phyloP scores from a whole-genome alignment of 1,140 invertebrate species.

The Camponotus vicinus region DNA sequence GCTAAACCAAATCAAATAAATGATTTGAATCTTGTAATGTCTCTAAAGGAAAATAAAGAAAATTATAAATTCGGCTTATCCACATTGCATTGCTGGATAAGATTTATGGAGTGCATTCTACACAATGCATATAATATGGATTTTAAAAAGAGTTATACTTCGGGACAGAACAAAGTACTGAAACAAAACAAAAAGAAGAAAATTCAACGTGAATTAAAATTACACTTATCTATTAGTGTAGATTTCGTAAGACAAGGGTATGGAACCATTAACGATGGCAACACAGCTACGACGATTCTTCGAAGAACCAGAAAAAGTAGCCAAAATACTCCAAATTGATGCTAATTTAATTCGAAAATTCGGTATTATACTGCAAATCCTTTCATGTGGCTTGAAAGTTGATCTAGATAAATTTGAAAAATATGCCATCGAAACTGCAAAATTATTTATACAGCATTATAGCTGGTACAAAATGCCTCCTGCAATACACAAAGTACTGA shows the following conservation, averaged over 20 bases:
- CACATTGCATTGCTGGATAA: neutral
- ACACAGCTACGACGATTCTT: neutral
- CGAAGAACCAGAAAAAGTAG: too few relatives aligned
- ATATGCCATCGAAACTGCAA: too few relatives aligned
- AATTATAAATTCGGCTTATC: neutral
- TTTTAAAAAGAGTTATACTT: neutral
- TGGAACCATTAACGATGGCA: neutral
- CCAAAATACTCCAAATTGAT: too few relatives aligned
- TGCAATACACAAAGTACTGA: too few relatives aligned
- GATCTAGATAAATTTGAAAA: too few relatives aligned
- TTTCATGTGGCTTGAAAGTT: too few relatives aligned
- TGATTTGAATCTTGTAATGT: neutral
- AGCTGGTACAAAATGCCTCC: too few relatives aligned
- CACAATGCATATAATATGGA: neutral
- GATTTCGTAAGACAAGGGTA: neutral
- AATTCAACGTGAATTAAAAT: neutral
- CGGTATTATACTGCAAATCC: too few relatives aligned
- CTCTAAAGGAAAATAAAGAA: neutral
- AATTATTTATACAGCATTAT: too few relatives aligned
- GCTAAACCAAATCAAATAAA: neutral
- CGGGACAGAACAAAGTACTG: neutral
- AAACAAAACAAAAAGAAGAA: neutral
- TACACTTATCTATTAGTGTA: neutral
- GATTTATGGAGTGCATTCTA: neutral
- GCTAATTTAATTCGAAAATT: too few relatives aligned